phyloP scores from a whole-genome alignment of 2,888 invertebrate genomes.

The Eueremaeus valkanovi region DNA sequence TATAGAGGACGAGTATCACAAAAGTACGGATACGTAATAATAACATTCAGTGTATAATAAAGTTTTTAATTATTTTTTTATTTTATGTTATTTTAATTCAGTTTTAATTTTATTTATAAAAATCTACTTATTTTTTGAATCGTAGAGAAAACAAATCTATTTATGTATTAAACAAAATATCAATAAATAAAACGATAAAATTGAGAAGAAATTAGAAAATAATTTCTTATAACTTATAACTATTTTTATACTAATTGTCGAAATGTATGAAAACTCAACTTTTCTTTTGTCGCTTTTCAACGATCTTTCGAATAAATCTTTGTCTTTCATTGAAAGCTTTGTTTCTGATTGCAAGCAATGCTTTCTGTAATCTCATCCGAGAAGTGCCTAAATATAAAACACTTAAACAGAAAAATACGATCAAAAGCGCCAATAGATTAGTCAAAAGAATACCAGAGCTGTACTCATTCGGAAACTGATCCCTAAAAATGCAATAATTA shows the following conservation, averaged over 20 bases:
- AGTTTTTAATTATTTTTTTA: background rate
- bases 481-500: background rate
- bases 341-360: background rate
- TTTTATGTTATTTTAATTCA: no score
- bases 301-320: background rate
- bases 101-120: no score
- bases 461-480: background rate
- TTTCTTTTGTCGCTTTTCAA: background rate
- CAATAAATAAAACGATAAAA: no score
- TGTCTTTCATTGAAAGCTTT: background rate
- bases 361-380: background rate
- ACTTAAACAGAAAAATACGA: background rate
- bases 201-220: no score
- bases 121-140: no score
- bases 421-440: background rate
- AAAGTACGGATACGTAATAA: background rate
- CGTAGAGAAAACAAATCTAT: no score
- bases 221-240: no score
- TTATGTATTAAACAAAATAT: no score
- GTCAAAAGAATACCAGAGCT: background rate
- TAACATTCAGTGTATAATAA: background rate
- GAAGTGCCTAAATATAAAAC: background rate
- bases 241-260: no score
- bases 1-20: background rate
- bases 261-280: background rate